Percentiles rank a stretch among this genome's conserved stretches.
These are phyloP conservation scores for Tyria jacobaeae DNA, from an alignment of 2,888 invertebrate genomes.

Conservation along the genomic window DNA sequence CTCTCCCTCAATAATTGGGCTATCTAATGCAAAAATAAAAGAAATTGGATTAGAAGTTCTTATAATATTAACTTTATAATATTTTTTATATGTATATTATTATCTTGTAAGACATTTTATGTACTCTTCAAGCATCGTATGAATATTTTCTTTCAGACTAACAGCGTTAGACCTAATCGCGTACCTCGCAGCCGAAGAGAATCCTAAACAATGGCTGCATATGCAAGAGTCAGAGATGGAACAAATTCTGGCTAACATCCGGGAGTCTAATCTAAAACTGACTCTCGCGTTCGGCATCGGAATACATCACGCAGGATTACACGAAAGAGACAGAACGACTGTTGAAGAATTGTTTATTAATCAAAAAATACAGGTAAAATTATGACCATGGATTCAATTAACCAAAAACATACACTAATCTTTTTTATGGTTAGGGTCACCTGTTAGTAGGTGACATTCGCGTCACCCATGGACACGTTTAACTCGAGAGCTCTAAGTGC, in stretches of 20 bases:
- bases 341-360: slow-evolving; percentile 98
- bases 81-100: too few species aligned
- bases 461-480: too few species aligned
- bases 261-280: slow-evolving; percentile 96
- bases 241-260: slow-evolving; percentile 89
- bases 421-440: too few species aligned
- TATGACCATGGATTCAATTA: too few species aligned
- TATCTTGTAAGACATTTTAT: too few species aligned
- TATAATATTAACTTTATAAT: too few species aligned
- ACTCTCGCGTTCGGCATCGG: slow-evolving; percentile 99
- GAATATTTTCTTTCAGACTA: slow-evolving; percentile 84
- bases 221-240: slow-evolving; percentile 95
- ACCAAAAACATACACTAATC: too few species aligned
- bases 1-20: too few species aligned
- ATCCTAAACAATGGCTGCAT: slow-evolving; percentile 98
- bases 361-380: slow-evolving; percentile 97
- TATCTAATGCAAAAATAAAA: too few species aligned
- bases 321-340: slow-evolving; percentile 95
- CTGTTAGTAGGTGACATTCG: too few species aligned
- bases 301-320: slow-evolving; percentile 98
- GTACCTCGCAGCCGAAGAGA: slow-evolving; percentile 94
- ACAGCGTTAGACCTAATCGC: slow-evolving; percentile 98
- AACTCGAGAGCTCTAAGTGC: too few species aligned
- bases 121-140: not conserved
- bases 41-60: too few species aligned